phyloP scores from a whole-genome alignment of 2,888 invertebrate genomes.

The Brachypterus glaber region DNA sequence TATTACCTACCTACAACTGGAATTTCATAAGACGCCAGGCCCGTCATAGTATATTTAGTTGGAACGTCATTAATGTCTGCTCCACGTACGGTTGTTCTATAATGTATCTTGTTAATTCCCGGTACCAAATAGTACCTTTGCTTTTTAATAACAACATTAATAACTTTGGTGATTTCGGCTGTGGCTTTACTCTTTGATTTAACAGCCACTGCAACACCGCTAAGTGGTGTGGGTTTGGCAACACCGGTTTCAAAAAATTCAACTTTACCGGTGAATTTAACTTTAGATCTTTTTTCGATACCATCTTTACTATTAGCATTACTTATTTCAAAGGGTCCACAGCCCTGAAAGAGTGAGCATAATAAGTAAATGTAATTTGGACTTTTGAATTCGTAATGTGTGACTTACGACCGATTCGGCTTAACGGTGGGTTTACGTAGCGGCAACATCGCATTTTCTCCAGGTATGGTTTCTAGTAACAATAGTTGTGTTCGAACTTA shows the following conservation, averaged over 20 bases:
- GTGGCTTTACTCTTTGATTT: constrained; percentile 43
- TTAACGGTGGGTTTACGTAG: constrained; percentile 11
- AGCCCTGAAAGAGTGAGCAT: constrained; percentile 41
- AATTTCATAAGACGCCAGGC: constrained; percentile 56
- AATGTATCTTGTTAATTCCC: constrained; percentile 53
- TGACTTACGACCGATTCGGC: constrained; percentile 36
- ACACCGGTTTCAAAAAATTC: constrained; percentile 59
- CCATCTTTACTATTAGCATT: constrained; percentile 36
- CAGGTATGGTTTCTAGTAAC: constrained; percentile 19
- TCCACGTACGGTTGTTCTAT: constrained; percentile 54
- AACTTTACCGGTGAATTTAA: constrained; percentile 55
- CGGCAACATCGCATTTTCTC: constrained; percentile 13
- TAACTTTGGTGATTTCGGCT: constrained; percentile 47
- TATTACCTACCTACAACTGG: constrained; percentile 61
- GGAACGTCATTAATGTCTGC: constrained; percentile 55
- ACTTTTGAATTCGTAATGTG: constrained; percentile 22
- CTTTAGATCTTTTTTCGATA: constrained; percentile 53
- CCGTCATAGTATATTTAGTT: constrained; percentile 55
- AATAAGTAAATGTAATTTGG: constrained; percentile 26
- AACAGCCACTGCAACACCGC: constrained; percentile 49
- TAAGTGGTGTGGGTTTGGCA: constrained; percentile 49
- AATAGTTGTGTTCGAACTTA: constrained; percentile 23
- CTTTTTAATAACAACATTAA: constrained; percentile 48
- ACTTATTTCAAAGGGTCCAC: constrained; percentile 42
- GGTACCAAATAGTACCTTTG: constrained; percentile 51